phyloP scores from a whole-genome alignment of 2,888 invertebrate genomes.

The Eupithecia exiguata region DNA sequence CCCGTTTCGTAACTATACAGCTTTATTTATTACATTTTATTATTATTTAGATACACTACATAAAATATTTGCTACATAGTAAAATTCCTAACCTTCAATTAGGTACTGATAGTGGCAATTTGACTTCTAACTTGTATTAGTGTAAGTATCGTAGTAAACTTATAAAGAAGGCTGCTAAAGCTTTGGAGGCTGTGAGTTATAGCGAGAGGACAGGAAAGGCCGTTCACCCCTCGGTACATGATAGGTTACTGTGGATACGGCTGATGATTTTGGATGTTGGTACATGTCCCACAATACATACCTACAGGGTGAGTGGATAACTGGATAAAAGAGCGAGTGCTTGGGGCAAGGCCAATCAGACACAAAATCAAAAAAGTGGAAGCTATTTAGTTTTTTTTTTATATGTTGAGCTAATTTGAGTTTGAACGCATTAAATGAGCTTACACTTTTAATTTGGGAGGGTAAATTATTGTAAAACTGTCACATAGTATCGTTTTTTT shows the following conservation, averaged over 20 bases:
- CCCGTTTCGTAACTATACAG: no score
- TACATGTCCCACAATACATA: not conserved
- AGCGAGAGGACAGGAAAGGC: conserved; percentile 75
- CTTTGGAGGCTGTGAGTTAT: conserved; percentile 66
- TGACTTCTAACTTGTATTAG: conserved; percentile 16
- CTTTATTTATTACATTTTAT: no score
- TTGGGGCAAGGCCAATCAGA: no score
- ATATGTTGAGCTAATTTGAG: no score
- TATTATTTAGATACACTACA: not conserved
- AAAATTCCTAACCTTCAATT: not conserved
- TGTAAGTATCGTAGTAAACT: conserved; percentile 54
- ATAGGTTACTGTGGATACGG: conserved; percentile 53
- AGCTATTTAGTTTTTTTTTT: no score
- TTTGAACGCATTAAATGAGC: no score
- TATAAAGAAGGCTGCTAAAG: conserved; percentile 54
- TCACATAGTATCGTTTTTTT: no score
- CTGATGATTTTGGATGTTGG: not conserved
- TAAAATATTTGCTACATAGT: not conserved
- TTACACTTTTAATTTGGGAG: no score
- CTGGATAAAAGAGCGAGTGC: no score
- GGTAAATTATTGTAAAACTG: no score
- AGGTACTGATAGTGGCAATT: not conserved
- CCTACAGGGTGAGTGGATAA: no score
- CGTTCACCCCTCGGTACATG: conserved; percentile 68
- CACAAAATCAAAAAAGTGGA: no score